Evolutionary conservation across 2,113 vertebrate genomes (phyloP).

Genomic region (Muntiacus reevesi): DNA sequence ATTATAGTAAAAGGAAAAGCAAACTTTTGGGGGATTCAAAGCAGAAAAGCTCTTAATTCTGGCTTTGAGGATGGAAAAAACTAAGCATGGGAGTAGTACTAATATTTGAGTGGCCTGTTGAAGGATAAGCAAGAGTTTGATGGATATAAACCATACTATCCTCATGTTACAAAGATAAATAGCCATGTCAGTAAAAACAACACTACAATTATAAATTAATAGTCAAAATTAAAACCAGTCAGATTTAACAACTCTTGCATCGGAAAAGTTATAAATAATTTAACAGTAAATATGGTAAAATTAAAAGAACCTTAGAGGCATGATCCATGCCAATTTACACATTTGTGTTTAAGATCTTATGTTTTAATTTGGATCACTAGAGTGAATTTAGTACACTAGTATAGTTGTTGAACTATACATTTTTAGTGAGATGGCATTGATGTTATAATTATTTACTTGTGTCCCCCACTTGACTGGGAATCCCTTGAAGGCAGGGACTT

Average conservation of each 20-base stretch:
- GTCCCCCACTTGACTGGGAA: background rate
- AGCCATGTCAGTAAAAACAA: background rate
- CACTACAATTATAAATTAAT: background rate
- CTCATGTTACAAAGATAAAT: conserved; percentile 7
- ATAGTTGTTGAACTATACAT: background rate
- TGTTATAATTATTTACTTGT: background rate
- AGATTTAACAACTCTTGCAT: background rate
- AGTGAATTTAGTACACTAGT: background rate
- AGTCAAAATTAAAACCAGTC: background rate
- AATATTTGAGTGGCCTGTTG: background rate
- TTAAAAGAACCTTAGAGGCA: background rate
- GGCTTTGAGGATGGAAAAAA: background rate
- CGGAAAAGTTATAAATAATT: background rate
- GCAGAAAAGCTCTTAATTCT: background rate
- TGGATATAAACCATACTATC: background rate
- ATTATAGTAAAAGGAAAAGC: background rate
- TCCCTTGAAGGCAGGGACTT: background rate
- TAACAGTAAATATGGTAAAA: background rate
- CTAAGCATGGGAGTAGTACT: background rate
- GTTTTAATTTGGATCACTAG: background rate
- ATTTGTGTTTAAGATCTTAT: background rate
- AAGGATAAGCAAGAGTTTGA: conserved; percentile 8
- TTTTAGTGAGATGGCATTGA: background rate
- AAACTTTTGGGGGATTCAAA: background rate
- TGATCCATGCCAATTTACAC: background rate